Base-by-base conservation (phyloP, 2,888 invertebrate genomes). In the Cabera pusaria region DNA sequence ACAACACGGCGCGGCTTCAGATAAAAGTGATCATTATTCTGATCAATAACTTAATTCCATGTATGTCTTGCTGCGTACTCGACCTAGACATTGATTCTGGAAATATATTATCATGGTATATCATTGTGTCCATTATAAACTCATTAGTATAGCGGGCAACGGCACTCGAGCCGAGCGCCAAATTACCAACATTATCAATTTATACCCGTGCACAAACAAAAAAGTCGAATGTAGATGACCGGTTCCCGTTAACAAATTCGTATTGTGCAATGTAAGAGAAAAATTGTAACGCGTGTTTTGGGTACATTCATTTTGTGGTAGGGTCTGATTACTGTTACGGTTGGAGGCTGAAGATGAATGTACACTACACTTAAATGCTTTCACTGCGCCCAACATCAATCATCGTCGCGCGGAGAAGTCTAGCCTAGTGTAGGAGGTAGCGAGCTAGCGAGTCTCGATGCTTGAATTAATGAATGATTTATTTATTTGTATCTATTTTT, bases 111-210 rank as follows among this genome's bases (percentile, higher is more conserved):
- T 87, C 78, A 82, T 79, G 68, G 65, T 60, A 74, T 79, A 80
- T 79, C 80, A 85, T 83, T 78, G 70, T 74, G 74, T 77, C 80
- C 86, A 88, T 88, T 88, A 88, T 87, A 88, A 87, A 83, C 75
- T 84, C 86, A 87, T 88, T 87, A 87, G 86, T 78, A 77, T 80
- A 78, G 77, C 85, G 83, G 72, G 75, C 85, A 85, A 88, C 87
- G 86, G 87, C 82, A 85, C 82, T 85, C 74, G 74, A 61, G 57
- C 63, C 72, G 77, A 76, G 68, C 84, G 80, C 85, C 83, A 87
- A 88, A 88, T 88, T 87, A 88, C 87, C 84, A 77, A 76, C 85
- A 88, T 87, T 87, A 88, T 86, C 86, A 88, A 86, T 85, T 86
- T 87, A 84, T 82, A 77, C 78, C 70, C 73, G 78, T 79, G 75